Percentiles rank a stretch among this genome's conserved stretches.
Conservation (phyloP, 2,888 invertebrate species). For the Xanthia togata region DNA sequence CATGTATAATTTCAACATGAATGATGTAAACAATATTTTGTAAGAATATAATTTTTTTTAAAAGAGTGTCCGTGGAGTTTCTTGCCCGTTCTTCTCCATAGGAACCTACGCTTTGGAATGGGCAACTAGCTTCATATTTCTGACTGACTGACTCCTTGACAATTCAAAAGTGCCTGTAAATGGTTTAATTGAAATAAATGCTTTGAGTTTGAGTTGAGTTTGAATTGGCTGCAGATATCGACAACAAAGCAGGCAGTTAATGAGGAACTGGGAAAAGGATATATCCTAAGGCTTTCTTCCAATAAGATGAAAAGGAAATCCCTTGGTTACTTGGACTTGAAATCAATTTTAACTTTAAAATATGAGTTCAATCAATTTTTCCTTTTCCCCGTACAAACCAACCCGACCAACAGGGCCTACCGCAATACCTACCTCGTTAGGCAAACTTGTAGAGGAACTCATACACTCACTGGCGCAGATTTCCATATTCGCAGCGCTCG, state of each 20-base stretch:
- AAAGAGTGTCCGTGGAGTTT: too few species aligned
- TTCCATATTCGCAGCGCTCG: slow-evolving; percentile 50
- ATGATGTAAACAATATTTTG: too few species aligned
- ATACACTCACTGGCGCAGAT: slow-evolving; percentile 40
- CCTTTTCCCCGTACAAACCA: neutral
- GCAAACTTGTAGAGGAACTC: slow-evolving; percentile 35
- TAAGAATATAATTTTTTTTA: too few species aligned
- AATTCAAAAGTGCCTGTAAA: too few species aligned
- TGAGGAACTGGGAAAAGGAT: neutral
- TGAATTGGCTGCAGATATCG: neutral
- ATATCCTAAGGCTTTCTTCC: too few species aligned
- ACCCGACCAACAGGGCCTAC: slow-evolving; percentile 31
- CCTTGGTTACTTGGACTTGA: neutral
- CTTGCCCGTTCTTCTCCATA: too few species aligned
- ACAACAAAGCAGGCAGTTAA: neutral
- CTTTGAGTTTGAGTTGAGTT: too few species aligned
- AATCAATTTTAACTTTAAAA: slow-evolving; percentile 4
- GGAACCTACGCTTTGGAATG: too few species aligned
- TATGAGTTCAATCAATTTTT: neutral
- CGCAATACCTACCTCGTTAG: slow-evolving; percentile 43
- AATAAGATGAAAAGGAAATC: neutral
- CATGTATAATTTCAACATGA: too few species aligned
- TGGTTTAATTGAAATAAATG: too few species aligned
- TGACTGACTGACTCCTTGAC: too few species aligned
- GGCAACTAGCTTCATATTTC: too few species aligned